Evolutionary conservation across 2,888 invertebrate genomes (phyloP), one percentile per base, ranked within the genome.

Genomic region (Sarcophaga caerulescens): DNA sequence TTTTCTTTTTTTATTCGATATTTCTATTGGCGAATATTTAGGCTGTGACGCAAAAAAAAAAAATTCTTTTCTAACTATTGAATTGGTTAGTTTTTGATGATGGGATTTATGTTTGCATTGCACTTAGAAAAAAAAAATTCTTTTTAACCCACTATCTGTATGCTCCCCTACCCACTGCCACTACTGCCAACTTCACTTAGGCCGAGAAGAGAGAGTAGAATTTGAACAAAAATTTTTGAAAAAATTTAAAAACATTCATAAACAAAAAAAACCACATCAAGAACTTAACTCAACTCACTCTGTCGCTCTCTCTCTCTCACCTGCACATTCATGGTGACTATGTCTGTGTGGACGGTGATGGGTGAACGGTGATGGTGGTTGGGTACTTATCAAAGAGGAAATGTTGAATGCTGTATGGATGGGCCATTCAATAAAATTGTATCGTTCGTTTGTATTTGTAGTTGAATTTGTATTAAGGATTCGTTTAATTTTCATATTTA

Each of bases 21-120:
- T 63, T 69, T 75, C 60, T 81, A 63, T 65, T 76, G 76, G 47
- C 81, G 59, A 76, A 82, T 35, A 76, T 84, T 66, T 85, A 79
- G 78, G 81, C 79, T 78, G 35, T 35, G 71, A 74, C 45, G 74
- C 44, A 62, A 47, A 70, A 62, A 35, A 35, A 35, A 35, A 35
- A 35, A 35, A 35, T 35, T 19, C 35, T n/a, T 75, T 83, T 85
- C 35, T 73, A 69, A 81, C 65, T 73, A 81, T 66, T 75, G 63
- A 86, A 76, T 81, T 83, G 68, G 44, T 80, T 71, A 85, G 78
- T 76, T 82, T 52, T 52, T 52, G 52, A 52, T 76, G 76, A 83
- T 84, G 70, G 77, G 19, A 84, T 86, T 86, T 75, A 44, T 86
- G 74, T 84, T 86, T 86, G 77, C 81, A 84, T 66, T 84, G 84